Percentiles rank a stretch among this genome's conserved stretches.
These are phyloP conservation scores for Siderastrea siderea DNA, from an alignment of 92 coral and sea anemone species.

Conservation along the genomic window DNA sequence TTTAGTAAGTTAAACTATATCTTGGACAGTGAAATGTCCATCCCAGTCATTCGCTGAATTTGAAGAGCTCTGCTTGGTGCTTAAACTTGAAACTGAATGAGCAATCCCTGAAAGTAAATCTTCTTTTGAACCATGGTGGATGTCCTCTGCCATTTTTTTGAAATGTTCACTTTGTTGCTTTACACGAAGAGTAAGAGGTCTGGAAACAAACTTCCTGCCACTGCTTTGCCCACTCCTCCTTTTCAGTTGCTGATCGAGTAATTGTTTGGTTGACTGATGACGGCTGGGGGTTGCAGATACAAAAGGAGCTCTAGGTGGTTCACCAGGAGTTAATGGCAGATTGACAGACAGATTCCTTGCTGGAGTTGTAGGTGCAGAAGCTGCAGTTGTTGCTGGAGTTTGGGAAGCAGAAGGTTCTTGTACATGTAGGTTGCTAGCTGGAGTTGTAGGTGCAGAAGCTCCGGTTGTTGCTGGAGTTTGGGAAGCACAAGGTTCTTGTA, in stretches of 20 bases:
- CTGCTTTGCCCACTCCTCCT: background rate
- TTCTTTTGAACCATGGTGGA: constrained; percentile 3
- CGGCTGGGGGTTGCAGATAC: background rate
- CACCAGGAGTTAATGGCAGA: background rate
- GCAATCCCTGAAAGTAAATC: background rate
- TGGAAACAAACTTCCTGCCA: background rate
- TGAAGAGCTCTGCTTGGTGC: background rate
- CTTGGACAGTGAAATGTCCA: constrained; percentile 54
- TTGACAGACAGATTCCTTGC: no score
- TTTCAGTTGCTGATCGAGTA: background rate
- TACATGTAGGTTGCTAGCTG: no score
- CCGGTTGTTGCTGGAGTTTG: no score
- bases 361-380: no score
- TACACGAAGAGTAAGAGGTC: background rate
- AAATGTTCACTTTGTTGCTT: background rate
- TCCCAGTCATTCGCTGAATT: background rate
- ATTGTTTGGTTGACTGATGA: background rate
- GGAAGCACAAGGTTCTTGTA: no score
- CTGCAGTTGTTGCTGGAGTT: no score
- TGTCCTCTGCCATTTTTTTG: background rate
- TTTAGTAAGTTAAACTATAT: constrained; percentile 54
- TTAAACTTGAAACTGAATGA: background rate
- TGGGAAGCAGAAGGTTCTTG: no score
- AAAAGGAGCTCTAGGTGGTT: background rate
- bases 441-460: no score